phyloP scores from a whole-genome alignment of 1,140 invertebrate genomes.

The Lineus longissimus region DNA sequence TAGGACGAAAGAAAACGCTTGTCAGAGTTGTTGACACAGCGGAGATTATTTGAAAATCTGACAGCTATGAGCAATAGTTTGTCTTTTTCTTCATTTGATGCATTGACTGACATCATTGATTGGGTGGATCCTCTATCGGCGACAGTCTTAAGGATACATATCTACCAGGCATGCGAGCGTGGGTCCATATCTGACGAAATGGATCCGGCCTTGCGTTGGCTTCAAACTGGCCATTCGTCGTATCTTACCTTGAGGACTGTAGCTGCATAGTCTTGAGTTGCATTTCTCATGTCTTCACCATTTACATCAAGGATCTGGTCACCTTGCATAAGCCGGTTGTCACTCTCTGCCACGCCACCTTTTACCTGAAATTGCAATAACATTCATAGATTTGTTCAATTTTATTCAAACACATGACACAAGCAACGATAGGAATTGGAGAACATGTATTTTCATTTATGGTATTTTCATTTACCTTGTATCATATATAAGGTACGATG shows the following conservation, averaged over 20 bases:
- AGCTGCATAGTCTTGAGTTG: slow-evolving; percentile 80
- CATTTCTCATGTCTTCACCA: slow-evolving; percentile 77
- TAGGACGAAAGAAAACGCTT: slow-evolving; percentile 28
- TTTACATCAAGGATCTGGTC: slow-evolving; percentile 89
- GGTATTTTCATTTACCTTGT: too few species aligned
- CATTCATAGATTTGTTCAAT: slow-evolving; percentile 8
- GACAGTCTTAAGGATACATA: too few species aligned
- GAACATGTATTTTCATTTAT: too few species aligned
- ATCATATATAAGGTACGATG: too few species aligned
- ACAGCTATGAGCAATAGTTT: neutral
- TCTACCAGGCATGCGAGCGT: too few species aligned
- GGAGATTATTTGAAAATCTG: too few species aligned
- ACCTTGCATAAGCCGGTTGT: slow-evolving; percentile 86
- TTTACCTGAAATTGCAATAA: slow-evolving; percentile 61
- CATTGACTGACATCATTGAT: too few species aligned
- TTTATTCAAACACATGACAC: neutral
- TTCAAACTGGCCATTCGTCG: too few species aligned
- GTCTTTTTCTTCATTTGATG: too few species aligned
- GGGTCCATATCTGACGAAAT: neutral
- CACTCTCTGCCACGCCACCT: slow-evolving; percentile 85
- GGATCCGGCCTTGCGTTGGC: neutral
- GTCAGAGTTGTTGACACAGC: neutral
- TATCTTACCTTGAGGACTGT: slow-evolving; percentile 77
- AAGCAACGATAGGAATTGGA: neutral
- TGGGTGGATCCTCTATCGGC: too few species aligned